These are phyloP conservation scores for Gallinago solitaria DNA, from an alignment of 2,797 vertebrate genomes.

Conservation along the genomic window DNA sequence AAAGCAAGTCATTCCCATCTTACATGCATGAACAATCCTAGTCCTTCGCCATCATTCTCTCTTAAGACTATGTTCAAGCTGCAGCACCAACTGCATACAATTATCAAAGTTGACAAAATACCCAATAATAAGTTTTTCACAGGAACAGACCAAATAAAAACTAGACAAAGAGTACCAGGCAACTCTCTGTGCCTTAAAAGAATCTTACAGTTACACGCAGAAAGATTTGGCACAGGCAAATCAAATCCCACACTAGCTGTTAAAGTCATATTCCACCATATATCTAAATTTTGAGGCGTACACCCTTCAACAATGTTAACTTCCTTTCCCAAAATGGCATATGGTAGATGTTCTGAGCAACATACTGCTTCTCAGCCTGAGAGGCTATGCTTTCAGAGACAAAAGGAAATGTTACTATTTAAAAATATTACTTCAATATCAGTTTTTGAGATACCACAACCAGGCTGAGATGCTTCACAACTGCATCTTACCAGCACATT, in stretches of 20 bases:
- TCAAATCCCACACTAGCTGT: background rate
- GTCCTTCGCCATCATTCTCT: background rate
- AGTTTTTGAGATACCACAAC: background rate
- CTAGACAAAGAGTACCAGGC: background rate
- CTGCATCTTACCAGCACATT: background rate
- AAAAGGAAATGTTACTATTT: background rate
- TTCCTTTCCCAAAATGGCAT: background rate
- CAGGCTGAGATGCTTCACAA: background rate
- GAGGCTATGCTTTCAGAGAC: background rate
- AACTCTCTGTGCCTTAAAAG: background rate
- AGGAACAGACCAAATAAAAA: background rate
- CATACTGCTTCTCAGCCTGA: background rate
- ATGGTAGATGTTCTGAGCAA: accelerated
- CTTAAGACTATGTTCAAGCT: background rate
- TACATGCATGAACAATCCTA: background rate
- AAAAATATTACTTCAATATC: background rate
- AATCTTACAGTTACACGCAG: background rate
- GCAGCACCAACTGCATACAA: background rate
- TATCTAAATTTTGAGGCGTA: background rate
- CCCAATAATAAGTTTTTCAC: background rate
- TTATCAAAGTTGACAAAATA: background rate
- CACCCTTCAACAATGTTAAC: background rate
- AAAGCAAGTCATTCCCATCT: background rate
- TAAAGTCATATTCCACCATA: background rate
- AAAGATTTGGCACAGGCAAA: background rate